A percentile compares a stretch with the other conserved stretches of the same genome.
phyloP scores from a whole-genome alignment of 2,888 invertebrate genomes.

The Andrena bicolor region DNA sequence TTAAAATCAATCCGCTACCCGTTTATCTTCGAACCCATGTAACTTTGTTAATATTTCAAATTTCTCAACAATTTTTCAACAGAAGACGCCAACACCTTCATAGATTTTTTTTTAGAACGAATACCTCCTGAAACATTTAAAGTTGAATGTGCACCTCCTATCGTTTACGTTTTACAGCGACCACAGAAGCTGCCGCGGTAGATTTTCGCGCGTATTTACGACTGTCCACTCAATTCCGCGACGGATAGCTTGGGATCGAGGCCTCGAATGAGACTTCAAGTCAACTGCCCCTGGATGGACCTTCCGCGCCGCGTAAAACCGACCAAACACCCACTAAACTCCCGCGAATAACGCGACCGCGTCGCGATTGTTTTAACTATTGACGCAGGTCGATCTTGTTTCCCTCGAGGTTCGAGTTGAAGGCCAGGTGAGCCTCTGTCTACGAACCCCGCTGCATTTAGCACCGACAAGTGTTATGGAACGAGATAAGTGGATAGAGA shows the following conservation, averaged over 20 bases:
- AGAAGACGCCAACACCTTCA: too few relatives aligned
- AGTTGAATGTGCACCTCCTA: constrained; percentile 71
- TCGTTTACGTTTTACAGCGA: constrained; percentile 80
- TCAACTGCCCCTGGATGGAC: constrained; percentile 4
- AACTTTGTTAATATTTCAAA: too few relatives aligned
- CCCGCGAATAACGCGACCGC: neutral
- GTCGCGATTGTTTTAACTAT: constrained; percentile 23
- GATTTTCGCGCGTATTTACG: constrained; percentile 84
- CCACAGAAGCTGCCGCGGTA: constrained; percentile 80
- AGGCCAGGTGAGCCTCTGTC: too few relatives aligned
- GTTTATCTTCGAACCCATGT: too few relatives aligned
- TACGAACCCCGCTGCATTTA: too few relatives aligned
- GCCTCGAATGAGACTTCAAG: constrained; percentile 28
- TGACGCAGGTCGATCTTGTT: neutral
- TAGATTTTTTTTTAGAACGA: too few relatives aligned
- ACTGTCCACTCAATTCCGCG: constrained; percentile 75
- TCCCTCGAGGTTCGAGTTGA: neutral
- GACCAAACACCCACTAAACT: neutral
- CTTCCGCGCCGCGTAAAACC: constrained; percentile 6
- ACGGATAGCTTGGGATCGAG: constrained; percentile 10
- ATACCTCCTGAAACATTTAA: constrained; percentile 70
- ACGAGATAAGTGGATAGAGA: too few relatives aligned
- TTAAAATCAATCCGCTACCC: too few relatives aligned
- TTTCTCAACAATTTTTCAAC: too few relatives aligned
- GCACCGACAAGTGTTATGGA: too few relatives aligned